phyloP scores from a whole-genome alignment of 2,888 invertebrate species.

The Scaptomyza cyrtandrae region DNA sequence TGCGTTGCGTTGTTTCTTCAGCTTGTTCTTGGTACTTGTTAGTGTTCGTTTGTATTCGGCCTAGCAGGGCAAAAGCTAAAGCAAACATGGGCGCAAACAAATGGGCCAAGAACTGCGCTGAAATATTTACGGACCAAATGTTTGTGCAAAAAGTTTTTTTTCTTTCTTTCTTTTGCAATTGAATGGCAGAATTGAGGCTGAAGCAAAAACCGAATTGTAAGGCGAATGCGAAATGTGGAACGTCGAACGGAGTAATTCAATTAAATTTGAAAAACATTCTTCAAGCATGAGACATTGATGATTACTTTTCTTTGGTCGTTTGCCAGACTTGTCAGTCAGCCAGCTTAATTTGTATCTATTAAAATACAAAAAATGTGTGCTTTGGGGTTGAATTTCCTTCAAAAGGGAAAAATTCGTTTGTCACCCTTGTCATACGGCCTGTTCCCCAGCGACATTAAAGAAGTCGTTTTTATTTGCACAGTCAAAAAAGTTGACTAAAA shows the following conservation, averaged over 20 bases:
- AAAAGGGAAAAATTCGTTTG: slow-evolving; percentile 1
- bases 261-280: slow-evolving; percentile 58
- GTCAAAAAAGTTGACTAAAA: neutral
- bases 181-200: slow-evolving; percentile 3
- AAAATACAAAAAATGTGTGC: slow-evolving; percentile 52
- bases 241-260: slow-evolving; percentile 51
- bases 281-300: slow-evolving; percentile 41
- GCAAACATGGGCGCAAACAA: slow-evolving; percentile 53
- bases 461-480: neutral
- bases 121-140: slow-evolving; percentile 51
- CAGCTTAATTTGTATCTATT: slow-evolving; percentile 57
- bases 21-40: slow-evolving; percentile 9
- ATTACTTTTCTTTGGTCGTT: slow-evolving; percentile 36
- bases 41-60: slow-evolving; percentile 12
- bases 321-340: slow-evolving; percentile 41
- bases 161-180: slow-evolving; percentile 5
- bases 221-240: slow-evolving; percentile 12
- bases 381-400: slow-evolving; percentile 4
- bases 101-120: slow-evolving; percentile 42
- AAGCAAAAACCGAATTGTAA: neutral
- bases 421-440: slow-evolving; percentile 46
- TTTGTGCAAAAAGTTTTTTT: slow-evolving; percentile 26
- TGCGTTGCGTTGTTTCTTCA: neutral
- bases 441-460: slow-evolving; percentile 29
- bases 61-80: slow-evolving; percentile 41